Percentiles rank a stretch among this genome's conserved stretches.
phyloP scores from a whole-genome alignment of 2,113 vertebrate species.

The Takifugu flavidus region DNA sequence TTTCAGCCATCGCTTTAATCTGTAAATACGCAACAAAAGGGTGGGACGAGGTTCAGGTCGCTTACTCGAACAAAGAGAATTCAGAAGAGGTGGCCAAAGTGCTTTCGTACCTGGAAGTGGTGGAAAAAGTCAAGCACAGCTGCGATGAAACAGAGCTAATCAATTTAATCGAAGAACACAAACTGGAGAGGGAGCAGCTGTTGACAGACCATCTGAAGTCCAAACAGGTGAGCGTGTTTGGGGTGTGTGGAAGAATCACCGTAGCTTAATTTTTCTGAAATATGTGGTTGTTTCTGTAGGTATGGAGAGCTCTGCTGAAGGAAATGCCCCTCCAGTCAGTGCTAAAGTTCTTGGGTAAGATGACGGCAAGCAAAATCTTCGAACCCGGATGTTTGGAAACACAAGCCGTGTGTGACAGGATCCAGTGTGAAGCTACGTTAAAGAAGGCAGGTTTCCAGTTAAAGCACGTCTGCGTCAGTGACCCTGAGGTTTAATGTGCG shows the following conservation, averaged over 20 bases:
- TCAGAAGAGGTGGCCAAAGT: slow-evolving; percentile 82
- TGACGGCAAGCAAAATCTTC: slow-evolving; percentile 84
- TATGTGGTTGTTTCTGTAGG: slow-evolving; percentile 57
- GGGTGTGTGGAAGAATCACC: neutral
- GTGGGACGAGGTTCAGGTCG: slow-evolving; percentile 87
- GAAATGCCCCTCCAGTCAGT: slow-evolving; percentile 87
- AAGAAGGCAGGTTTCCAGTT: slow-evolving; percentile 74
- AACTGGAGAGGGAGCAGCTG: slow-evolving; percentile 85
- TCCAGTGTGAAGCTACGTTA: slow-evolving; percentile 81
- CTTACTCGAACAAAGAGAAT: slow-evolving; percentile 83
- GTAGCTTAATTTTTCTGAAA: too few relatives aligned
- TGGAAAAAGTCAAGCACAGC: slow-evolving; percentile 88
- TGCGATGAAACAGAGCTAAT: slow-evolving; percentile 87
- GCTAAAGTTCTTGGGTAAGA: slow-evolving; percentile 84
- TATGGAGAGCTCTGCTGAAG: slow-evolving; percentile 88
- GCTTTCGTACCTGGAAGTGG: slow-evolving; percentile 85
- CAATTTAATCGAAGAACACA: slow-evolving; percentile 88
- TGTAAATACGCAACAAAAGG: slow-evolving; percentile 93
- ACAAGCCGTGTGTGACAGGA: slow-evolving; percentile 83
- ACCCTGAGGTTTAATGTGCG: neutral
- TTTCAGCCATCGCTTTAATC: slow-evolving; percentile 84
- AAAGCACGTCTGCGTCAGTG: neutral
- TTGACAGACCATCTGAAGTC: slow-evolving; percentile 87
- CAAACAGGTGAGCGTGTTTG: slow-evolving; percentile 80
- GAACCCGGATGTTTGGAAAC: slow-evolving; percentile 81